These are phyloP conservation scores for Catocala sponsa DNA, from an alignment of 2,888 invertebrate genomes.

Conservation along the genomic window DNA sequence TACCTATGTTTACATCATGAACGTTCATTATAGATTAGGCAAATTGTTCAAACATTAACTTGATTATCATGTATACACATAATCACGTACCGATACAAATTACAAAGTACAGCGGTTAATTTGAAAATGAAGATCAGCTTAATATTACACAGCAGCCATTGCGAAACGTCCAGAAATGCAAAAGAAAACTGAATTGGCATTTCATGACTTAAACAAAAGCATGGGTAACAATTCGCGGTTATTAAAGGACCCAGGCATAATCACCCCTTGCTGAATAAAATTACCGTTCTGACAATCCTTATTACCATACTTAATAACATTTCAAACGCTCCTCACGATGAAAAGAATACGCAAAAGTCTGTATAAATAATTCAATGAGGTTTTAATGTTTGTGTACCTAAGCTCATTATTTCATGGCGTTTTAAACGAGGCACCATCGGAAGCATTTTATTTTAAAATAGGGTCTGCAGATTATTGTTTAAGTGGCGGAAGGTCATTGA, in stretches of 20 bases:
- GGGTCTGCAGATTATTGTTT: not conserved
- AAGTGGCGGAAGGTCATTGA: too few species aligned
- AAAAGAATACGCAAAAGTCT: conserved; percentile 34
- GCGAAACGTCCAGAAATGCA: conserved; percentile 11
- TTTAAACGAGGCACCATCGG: conserved; percentile 12
- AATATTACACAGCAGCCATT: conserved; percentile 6
- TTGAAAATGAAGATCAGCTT: conserved; percentile 3
- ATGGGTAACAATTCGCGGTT: conserved; percentile 48
- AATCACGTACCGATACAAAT: too few species aligned
- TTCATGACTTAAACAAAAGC: conserved; percentile 47
- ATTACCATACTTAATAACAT: conserved; percentile 56
- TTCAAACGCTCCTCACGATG: conserved; percentile 46
- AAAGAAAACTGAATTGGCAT: conserved; percentile 38
- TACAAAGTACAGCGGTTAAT: not conserved
- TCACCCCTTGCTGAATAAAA: conserved; percentile 61
- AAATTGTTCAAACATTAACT: too few species aligned
- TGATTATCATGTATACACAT: too few species aligned
- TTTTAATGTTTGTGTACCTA: conserved; percentile 32
- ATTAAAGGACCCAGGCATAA: conserved; percentile 46
- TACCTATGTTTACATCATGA: too few species aligned
- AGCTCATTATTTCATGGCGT: conserved; percentile 16
- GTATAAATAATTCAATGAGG: conserved; percentile 42
- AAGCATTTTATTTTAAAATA: not conserved
- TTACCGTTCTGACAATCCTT: conserved; percentile 60
- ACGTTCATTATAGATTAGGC: too few species aligned